A percentile compares a stretch with the other conserved stretches of the same genome.
Conservation (phyloP, 2,113 vertebrate genomes). For the Choloepus hoffmanni region DNA sequence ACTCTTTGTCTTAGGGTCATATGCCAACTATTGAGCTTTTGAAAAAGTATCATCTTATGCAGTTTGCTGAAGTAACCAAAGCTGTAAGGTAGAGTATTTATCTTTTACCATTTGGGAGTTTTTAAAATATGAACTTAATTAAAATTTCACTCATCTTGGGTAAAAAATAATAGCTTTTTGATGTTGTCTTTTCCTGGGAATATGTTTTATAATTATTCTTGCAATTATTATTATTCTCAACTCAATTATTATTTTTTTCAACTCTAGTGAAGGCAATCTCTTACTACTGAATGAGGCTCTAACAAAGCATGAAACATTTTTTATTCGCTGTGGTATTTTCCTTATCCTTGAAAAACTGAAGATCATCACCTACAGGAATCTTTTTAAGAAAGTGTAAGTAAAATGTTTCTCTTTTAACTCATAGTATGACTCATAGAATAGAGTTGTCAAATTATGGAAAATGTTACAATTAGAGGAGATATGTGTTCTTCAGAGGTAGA, state of each 20-base stretch:
- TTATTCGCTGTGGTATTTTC: conserved; percentile 99
- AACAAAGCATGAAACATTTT: conserved; percentile 96
- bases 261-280: conserved; percentile 95
- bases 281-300: conserved; percentile 95
- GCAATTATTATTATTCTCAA: not conserved
- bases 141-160: not conserved
- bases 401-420: not conserved
- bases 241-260: not conserved
- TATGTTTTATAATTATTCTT: not conserved
- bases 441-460: not conserved
- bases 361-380: conserved; percentile 98
- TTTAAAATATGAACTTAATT: not conserved
- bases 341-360: conserved; percentile 99
- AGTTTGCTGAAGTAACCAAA: conserved; percentile 96
- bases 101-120: not conserved
- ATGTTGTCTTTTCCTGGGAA: not conserved
- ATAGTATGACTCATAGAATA: not conserved
- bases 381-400: conserved; percentile 99
- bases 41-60: conserved; percentile 97
- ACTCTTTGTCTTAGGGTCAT: conserved; percentile 91
- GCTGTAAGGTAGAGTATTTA: conserved; percentile 91
- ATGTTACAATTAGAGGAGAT: not conserved
- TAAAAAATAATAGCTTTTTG: not conserved
- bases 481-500: not conserved
- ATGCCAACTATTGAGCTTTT: conserved; percentile 96